Base-by-base conservation (phyloP, 2,888 invertebrate genomes). In the Dexiosoma caninum region DNA sequence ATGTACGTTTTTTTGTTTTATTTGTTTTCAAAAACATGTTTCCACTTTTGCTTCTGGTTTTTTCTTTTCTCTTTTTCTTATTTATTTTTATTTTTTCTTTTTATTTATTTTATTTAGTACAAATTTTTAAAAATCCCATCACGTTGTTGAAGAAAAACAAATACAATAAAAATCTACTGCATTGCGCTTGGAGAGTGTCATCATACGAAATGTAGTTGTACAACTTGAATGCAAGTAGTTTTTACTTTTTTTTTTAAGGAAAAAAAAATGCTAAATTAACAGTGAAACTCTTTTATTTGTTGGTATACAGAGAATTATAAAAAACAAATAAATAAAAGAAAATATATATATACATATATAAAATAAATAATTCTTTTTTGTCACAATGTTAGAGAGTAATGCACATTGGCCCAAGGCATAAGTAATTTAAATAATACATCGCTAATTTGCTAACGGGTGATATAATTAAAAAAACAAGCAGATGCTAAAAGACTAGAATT, bases 161-260 rank as follows among this genome's bases (percentile, higher is more conserved):
- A 81, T 62, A 74, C 49, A 64, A 67, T 72, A 53, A 72, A 81
- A 81, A 72, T 81, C 72, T 77, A 81, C 81, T 81, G 81, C 81
- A 81, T 74, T 81, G 81, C 81, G 81, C 81, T 81, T 77, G 69
- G 69, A 71, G 64, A 81, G 77, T 77, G 77, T 77, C 77, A 64
- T 64, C 72, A 74, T 69, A 74, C 53, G 42, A 74, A 74, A 72
- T 81, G 77, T 69, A 66, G 60, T 67, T 72, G 60, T 35, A 44
- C 40, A 46, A 51, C 62, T 46, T 70, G 40, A 49, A 62, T 55
- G 42, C 27, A 19, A 70, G 12, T 59, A 49, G 40, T 57, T 74
- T 3, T 23, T 30, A 9, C 27, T 37, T 46, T 35, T 51, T 35
- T 42, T 44, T 14, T 16, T 8, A 21, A 2, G 12, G 27, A 44